A percentile compares a stretch with the other conserved stretches of the same genome.
Conservation (phyloP, 2,888 invertebrate genomes). For the Cephus nigrinus region DNA sequence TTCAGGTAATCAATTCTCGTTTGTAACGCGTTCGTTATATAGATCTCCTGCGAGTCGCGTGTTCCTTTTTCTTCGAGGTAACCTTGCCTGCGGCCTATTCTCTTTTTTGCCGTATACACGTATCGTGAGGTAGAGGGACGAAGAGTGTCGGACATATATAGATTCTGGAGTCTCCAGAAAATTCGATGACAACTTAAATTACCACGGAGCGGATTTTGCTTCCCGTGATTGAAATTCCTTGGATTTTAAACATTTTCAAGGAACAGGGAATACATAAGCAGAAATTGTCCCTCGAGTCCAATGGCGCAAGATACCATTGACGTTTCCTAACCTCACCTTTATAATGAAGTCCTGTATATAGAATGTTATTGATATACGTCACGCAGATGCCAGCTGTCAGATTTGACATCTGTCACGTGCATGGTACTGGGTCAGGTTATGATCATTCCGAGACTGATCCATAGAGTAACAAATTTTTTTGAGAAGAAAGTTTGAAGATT, state of each 20-base stretch:
- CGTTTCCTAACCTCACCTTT: neutral
- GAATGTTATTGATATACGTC: too few relatives aligned
- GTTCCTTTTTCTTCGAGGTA: neutral
- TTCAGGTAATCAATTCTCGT: constrained; percentile 27
- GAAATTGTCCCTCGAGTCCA: neutral
- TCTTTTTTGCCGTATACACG: neutral
- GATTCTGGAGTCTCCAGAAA: neutral
- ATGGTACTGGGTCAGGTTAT: neutral
- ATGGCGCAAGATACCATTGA: neutral
- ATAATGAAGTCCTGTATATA: neutral
- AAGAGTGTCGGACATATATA: neutral
- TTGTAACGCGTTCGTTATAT: constrained; percentile 17
- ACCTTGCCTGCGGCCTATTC: neutral
- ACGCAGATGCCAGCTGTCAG: too few relatives aligned
- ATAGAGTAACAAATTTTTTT: neutral
- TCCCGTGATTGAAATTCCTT: neutral
- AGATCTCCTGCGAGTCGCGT: constrained; percentile 21
- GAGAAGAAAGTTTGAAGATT: neutral
- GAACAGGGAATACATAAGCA: neutral
- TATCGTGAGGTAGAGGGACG: neutral
- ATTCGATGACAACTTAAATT: neutral
- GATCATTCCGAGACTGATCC: neutral
- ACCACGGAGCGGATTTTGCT: neutral
- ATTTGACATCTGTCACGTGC: neutral
- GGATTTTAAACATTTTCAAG: neutral